Evolutionary conservation across 2,113 vertebrate species (phyloP).

Genomic region (Scytalopus superciliaris): DNA sequence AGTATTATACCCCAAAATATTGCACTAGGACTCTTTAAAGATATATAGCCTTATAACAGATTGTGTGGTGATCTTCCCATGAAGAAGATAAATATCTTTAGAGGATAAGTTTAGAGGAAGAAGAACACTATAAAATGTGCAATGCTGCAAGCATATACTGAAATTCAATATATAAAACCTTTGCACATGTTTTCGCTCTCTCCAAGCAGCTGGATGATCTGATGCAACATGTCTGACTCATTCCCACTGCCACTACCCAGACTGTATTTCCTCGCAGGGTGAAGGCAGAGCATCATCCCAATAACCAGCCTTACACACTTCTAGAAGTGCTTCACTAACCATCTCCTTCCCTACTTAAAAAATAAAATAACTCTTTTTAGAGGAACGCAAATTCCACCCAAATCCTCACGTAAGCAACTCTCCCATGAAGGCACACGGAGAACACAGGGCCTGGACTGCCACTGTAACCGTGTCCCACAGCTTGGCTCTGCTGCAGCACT

Average conservation of each 20-base stretch:
- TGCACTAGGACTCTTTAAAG: neutral
- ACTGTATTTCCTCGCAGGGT: neutral
- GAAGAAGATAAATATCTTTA: neutral
- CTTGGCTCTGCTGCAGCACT: fast-evolving
- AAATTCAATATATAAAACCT: neutral
- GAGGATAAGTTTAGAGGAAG: neutral
- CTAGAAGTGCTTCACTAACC: neutral
- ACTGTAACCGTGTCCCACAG: fast-evolving
- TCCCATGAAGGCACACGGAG: neutral
- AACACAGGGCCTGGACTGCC: fast-evolving
- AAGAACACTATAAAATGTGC: neutral
- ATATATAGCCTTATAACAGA: neutral
- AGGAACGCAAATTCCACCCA: neutral
- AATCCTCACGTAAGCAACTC: neutral
- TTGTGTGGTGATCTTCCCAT: neutral
- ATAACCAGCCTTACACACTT: neutral
- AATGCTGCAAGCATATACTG: neutral
- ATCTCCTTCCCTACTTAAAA: neutral
- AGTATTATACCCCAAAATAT: neutral
- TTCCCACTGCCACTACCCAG: neutral
- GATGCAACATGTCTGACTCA: neutral
- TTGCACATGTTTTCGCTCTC: neutral
- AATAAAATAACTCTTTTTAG: neutral
- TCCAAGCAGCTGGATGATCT: neutral
- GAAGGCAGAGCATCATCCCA: neutral